phyloP scores from a whole-genome alignment of 2,797 vertebrate species.

The Channallabes apus region DNA sequence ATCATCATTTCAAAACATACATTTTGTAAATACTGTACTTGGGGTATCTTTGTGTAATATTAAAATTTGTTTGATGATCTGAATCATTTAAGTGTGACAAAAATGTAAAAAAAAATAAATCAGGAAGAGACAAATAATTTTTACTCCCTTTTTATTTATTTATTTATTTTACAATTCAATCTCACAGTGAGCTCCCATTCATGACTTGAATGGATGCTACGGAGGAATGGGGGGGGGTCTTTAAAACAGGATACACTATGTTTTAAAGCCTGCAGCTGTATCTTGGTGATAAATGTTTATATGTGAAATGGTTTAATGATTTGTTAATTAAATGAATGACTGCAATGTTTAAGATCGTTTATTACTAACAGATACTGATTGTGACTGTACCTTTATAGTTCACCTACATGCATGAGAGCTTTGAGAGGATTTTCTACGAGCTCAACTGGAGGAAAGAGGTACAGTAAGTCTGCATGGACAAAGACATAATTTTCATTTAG shows the following conservation, averaged over 20 bases:
- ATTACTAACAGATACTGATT: background rate
- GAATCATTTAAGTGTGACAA: too few relatives aligned
- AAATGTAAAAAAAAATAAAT: too few relatives aligned
- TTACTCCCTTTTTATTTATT: too few relatives aligned
- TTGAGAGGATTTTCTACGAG: constrained; percentile 96
- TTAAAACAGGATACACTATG: background rate
- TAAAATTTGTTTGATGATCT: too few relatives aligned
- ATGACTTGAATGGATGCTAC: background rate
- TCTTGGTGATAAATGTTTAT: background rate
- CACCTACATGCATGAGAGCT: constrained; percentile 99
- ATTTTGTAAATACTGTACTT: too few relatives aligned
- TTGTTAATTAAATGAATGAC: background rate
- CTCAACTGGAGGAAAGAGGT: constrained; percentile 97
- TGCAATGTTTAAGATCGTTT: background rate
- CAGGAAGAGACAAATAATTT: too few relatives aligned
- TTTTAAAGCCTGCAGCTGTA: background rate
- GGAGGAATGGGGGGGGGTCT: background rate
- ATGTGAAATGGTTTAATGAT: background rate
- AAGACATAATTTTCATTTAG: too few relatives aligned
- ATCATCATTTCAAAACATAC: too few relatives aligned
- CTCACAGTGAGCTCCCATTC: too few relatives aligned
- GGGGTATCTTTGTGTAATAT: too few relatives aligned
- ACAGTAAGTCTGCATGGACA: constrained; percentile 60
- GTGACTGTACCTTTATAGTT: constrained; percentile 77
- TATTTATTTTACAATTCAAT: too few relatives aligned